Conservation (phyloP, 2,888 invertebrate species). For the Drosophila greeni region DNA sequence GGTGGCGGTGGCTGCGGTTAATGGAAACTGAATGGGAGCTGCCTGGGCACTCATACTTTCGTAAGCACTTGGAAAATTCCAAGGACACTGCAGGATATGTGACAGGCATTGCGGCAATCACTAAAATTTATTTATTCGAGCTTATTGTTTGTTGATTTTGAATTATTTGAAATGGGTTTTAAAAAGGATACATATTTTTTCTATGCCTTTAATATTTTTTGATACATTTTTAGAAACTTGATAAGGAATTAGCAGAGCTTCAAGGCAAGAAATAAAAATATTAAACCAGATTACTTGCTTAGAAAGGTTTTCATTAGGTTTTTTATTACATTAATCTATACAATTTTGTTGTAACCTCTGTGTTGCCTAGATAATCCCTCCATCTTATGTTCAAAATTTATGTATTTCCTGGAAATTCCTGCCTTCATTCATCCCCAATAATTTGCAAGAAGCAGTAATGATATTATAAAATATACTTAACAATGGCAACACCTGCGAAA, state of each 20-base stretch:
- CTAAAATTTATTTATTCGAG: background rate
- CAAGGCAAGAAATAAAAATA: background rate
- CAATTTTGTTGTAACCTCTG: background rate
- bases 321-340: no score
- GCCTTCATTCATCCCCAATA: slow-evolving; percentile 9
- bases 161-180: background rate
- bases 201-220: background rate
- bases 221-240: no score
- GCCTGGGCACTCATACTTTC: slow-evolving; percentile 9
- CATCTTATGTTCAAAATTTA: slow-evolving; percentile 10
- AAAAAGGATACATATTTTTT: background rate
- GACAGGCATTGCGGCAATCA: slow-evolving; percentile 4
- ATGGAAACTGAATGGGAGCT: slow-evolving; percentile 23
- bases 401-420: slow-evolving; percentile 1
- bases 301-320: background rate
- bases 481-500: slow-evolving; percentile 34
- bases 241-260: background rate
- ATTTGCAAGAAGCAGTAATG: slow-evolving; percentile 30
- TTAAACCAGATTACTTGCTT: no score
- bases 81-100: background rate
- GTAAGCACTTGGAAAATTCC: slow-evolving; percentile 11
- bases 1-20: slow-evolving; percentile 16
- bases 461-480: slow-evolving; percentile 25
- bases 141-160: background rate
- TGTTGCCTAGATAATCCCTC: background rate